These are phyloP conservation scores for Lepetodrilus schrolli DNA, from an alignment of 2,888 invertebrate species.

Conservation along the genomic window DNA sequence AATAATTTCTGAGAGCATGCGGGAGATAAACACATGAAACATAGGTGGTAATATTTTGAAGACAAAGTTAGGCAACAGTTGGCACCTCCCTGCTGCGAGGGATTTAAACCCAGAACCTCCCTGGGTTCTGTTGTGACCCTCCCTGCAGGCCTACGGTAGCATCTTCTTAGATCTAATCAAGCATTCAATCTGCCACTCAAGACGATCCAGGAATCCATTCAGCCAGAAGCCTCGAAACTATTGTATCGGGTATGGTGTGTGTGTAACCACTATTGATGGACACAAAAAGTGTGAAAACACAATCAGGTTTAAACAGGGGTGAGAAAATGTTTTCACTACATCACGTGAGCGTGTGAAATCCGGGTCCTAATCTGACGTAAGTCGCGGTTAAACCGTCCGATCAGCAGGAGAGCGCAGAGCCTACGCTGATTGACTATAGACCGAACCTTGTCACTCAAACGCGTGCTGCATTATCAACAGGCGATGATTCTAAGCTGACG, in stretches of 20 bases:
- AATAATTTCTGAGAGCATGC: too few species aligned
- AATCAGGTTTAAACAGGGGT: constrained; percentile 12
- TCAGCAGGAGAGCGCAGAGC: neutral
- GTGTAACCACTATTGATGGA: neutral
- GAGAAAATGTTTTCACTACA: constrained; percentile 15
- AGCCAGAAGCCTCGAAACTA: neutral
- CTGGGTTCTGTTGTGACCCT: neutral
- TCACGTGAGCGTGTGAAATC: constrained; percentile 12
- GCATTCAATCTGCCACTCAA: constrained; percentile 13
- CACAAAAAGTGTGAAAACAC: constrained; percentile 15
- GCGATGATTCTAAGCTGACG: neutral
- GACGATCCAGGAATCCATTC: neutral
- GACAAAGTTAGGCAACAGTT: constrained; percentile 12
- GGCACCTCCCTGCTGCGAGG: too few species aligned
- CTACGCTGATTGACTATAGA: neutral
- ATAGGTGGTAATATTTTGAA: neutral
- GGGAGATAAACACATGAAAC: neutral
- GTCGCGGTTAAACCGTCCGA: neutral
- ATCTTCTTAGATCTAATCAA: neutral
- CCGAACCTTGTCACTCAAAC: neutral
- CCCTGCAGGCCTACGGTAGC: neutral
- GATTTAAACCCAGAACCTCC: neutral
- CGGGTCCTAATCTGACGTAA: constrained; percentile 8
- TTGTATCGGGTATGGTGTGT: constrained; percentile 7
- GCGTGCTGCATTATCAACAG: neutral